Conservation (phyloP, 2,113 vertebrate genomes). For the Notarius quadriscutis region DNA sequence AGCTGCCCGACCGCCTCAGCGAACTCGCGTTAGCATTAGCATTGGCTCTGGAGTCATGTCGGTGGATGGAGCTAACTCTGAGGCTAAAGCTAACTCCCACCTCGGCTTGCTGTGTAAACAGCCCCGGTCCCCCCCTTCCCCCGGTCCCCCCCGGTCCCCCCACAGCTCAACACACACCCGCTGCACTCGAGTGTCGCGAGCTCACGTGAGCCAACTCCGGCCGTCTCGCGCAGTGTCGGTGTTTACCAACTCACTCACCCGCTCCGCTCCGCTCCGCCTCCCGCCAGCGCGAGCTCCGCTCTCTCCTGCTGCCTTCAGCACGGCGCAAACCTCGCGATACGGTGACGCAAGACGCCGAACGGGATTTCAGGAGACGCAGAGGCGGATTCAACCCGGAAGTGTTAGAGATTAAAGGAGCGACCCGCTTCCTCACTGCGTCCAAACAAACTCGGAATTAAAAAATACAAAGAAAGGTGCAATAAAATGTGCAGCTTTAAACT, state of each 20-base stretch:
- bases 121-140: no score
- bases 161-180: neutral
- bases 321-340: constrained; percentile 66
- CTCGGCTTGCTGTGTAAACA: neutral
- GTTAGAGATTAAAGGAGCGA: neutral
- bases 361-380: constrained; percentile 34
- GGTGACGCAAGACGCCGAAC: constrained; percentile 7
- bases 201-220: neutral
- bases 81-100: constrained; percentile 46
- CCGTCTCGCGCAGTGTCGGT: constrained; percentile 20
- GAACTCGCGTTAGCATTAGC: constrained; percentile 33
- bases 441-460: no score
- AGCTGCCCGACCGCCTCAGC: neutral
- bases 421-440: no score
- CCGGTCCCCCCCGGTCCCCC: neutral
- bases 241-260: constrained; percentile 63
- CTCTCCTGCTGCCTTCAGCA: constrained; percentile 61
- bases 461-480: no score
- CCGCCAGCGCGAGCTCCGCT: no score
- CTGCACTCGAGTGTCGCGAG: neutral
- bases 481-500: no score
- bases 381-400: neutral
- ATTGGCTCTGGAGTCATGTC: neutral
- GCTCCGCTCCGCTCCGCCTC: no score
- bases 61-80: neutral